A percentile compares a stretch with the other conserved stretches of the same genome.
phyloP scores from a whole-genome alignment of 2,113 vertebrate species.

The Bubo scandiacus region DNA sequence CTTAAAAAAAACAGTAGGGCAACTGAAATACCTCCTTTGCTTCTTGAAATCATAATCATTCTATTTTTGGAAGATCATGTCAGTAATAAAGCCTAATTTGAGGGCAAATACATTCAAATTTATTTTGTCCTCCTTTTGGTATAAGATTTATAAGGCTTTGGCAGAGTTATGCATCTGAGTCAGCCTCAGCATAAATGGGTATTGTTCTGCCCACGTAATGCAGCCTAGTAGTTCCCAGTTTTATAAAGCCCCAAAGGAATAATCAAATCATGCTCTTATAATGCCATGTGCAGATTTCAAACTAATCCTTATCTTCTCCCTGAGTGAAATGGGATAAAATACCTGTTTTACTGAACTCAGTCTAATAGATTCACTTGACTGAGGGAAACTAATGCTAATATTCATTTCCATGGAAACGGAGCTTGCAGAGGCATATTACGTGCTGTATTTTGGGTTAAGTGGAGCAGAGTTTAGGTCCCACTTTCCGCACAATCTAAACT shows the following conservation, averaged over 20 bases:
- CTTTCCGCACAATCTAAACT: neutral
- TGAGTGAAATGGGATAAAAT: constrained; percentile 29
- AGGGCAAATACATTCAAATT: neutral
- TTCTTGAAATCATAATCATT: neutral
- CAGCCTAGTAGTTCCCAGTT: neutral
- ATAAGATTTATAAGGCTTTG: constrained; percentile 21
- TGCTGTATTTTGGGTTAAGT: constrained; percentile 50
- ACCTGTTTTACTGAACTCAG: constrained; percentile 9
- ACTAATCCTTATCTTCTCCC: constrained; percentile 31
- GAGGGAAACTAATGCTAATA: neutral
- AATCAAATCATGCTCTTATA: constrained; percentile 20
- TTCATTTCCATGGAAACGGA: constrained; percentile 69
- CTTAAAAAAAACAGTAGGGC: neutral
- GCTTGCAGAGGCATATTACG: constrained; percentile 39
- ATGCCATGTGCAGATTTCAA: constrained; percentile 29
- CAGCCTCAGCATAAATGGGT: constrained; percentile 20
- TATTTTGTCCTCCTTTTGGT: neutral
- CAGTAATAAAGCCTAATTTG: neutral
- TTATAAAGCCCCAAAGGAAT: neutral
- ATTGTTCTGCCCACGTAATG: neutral
- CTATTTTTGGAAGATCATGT: neutral
- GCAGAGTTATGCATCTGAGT: neutral
- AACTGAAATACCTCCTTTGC: neutral
- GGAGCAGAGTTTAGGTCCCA: constrained; percentile 35
- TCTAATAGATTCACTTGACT: neutral